Base-by-base conservation (phyloP, 1,140 invertebrate species). In the Zaprionus capensis region DNA sequence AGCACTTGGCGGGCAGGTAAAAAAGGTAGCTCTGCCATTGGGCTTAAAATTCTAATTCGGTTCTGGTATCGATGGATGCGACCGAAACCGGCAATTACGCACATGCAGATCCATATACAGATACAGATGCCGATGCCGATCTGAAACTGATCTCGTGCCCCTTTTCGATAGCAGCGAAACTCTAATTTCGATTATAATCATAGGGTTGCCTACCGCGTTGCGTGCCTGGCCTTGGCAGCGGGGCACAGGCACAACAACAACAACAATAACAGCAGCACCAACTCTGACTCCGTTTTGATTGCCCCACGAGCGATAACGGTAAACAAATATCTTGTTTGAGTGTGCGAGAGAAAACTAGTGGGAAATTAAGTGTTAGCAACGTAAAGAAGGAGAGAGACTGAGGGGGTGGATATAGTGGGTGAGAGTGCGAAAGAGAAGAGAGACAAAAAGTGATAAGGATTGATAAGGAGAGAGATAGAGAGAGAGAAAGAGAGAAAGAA, bases 141-240 rank as follows among this genome's bases (percentile, higher is more conserved):
- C 22, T 20, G 3, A 51, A 24, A 46, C 41, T 46, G 41, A 46
- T 46, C 41, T 46, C 41, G 41, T 46, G 41, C 41, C 41, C 41
- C 41, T 46, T 44, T 46, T 46, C n/a, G n/a, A 46, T 46, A 46
- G n/a, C 41, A 46, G 41, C n/a, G 69, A 61, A 73, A 88, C 81
- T 77, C 82, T 77, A 88, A 86, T 88, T 83, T 80, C 49, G 28
- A 34, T 53, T 22, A 75, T 87, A 87, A 87, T 87, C 70, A 87
- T 87, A 84, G 81, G 84, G 51, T 78, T 75, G 46, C 46, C 41
- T 55, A 71, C 14, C 20, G 59, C 46, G 62, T 44, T 46, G 62
- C 69, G 62, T 68, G 81, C 68, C 64, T 83, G 83, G 83, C 81
- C 81, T 88, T 88, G 77, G 67, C 76, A 83, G 70, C 88, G 78